These are phyloP conservation scores for Trichosurus vulpecula DNA, from an alignment of 2,797 vertebrate genomes.

Conservation along the genomic window DNA sequence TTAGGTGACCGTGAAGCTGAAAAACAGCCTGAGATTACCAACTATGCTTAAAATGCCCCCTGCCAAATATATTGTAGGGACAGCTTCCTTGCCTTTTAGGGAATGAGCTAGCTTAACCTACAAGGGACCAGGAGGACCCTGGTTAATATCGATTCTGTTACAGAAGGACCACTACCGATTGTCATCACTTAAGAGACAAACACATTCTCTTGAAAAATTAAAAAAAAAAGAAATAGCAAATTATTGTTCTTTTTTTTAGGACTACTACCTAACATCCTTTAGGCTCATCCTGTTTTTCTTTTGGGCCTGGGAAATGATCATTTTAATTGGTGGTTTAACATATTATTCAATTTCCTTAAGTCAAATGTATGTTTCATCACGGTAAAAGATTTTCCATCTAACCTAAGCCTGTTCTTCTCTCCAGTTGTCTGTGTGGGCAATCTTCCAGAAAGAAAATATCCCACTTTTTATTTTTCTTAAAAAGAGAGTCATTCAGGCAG, in stretches of 20 bases:
- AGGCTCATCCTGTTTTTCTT: background rate
- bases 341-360: background rate
- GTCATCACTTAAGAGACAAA: background rate
- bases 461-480: background rate
- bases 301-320: background rate
- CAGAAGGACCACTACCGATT: background rate
- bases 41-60: background rate
- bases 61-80: background rate
- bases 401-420: background rate
- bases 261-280: background rate
- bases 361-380: background rate
- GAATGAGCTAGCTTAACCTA: background rate
- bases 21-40: background rate
- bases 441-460: background rate
- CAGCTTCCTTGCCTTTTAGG: background rate
- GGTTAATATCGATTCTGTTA: background rate
- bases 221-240: background rate
- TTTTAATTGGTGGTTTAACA: background rate
- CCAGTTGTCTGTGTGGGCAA: background rate
- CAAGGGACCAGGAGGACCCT: background rate
- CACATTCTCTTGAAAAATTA: background rate
- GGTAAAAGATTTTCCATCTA: background rate
- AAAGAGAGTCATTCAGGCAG: background rate
- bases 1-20: background rate
- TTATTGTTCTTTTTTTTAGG: background rate